Evolutionary conservation across 2,113 vertebrate species (phyloP).

Genomic region (Cichladusa arquata): DNA sequence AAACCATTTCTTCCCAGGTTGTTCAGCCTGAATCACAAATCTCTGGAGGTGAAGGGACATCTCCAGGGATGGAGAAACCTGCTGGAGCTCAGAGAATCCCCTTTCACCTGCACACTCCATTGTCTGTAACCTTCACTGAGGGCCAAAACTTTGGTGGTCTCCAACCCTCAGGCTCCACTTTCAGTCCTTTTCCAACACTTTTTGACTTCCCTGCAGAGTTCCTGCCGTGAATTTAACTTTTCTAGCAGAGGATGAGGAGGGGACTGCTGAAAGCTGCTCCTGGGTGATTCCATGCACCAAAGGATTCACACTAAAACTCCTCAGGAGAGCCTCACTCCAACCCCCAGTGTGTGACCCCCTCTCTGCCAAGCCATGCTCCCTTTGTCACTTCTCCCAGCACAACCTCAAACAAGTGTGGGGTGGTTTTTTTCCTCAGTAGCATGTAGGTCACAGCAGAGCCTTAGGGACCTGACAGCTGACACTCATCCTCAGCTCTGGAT

Average conservation of each 20-base stretch:
- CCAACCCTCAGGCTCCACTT: neutral
- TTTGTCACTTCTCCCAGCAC: neutral
- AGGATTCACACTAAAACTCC: neutral
- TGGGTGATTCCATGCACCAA: accelerated
- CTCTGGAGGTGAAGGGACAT: neutral
- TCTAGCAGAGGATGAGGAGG: neutral
- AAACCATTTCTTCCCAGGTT: neutral
- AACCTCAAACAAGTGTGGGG: neutral
- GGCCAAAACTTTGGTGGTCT: neutral
- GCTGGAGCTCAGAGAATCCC: neutral
- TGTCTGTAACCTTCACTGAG: neutral
- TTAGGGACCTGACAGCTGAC: conserved; percentile 30
- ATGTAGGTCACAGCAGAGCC: conserved; percentile 45
- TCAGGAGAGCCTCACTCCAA: neutral
- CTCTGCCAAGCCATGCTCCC: neutral
- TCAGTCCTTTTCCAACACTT: neutral
- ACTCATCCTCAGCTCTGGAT: neutral
- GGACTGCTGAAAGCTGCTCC: neutral
- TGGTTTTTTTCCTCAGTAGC: neutral
- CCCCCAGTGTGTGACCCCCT: accelerated
- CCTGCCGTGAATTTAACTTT: neutral
- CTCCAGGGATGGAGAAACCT: neutral
- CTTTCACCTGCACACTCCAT: accelerated
- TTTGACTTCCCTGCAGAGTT: neutral
- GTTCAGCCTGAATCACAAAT: neutral